Evolutionary conservation across 2,888 invertebrate genomes (phyloP), one percentile per base, ranked within the genome.

Genomic region (Pristionchus entomophagus): DNA sequence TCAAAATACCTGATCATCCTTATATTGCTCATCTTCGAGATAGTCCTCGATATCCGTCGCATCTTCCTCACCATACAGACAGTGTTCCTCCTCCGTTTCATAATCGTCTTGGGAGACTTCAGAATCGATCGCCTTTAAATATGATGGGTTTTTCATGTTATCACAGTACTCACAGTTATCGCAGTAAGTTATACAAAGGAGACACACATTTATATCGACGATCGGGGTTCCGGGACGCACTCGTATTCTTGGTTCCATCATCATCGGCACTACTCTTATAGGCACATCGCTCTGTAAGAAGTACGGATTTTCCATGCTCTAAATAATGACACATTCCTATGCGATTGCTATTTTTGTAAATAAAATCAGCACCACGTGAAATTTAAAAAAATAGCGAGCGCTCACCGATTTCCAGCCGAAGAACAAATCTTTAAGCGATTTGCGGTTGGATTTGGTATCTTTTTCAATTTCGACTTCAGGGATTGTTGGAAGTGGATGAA

Each of bases 1-100:
- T n/a, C n/a, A n/a, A n/a, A n/a, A n/a, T n/a, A 73, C 73, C 73
- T 73, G 73, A 26, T 73, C 65, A 6, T 69, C 73, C 19, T 73
- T 73, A 45, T 73, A 73, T 17, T 73, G 73, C 26, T 73, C 73
- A 73, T 73, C 73, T n/a, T 73, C 73, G 10, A 73, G 41, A 73
- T 73, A 41, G 3, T 38, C 38, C 2, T 73, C 73, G 2, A 41
- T 73, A 41, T 45, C 73, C 19, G 41, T 73, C 26, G 41, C 41
- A 73, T 73, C 73, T n/a, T 22, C 22, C 4, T 73, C 73, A 8
- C n/a, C 45, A 14, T 45, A 14, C 45, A 10, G 45, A 45, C 17
- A 22, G 19, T 56, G 56, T 12, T n/a, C 10, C 10, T 73, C 41
- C 22, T 26, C 41, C 10, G 10, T 5, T 45, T 73, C 73, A 14